These are phyloP conservation scores for Adelphocoris suturalis DNA, from an alignment of 2,888 invertebrate genomes.

Conservation along the genomic window DNA sequence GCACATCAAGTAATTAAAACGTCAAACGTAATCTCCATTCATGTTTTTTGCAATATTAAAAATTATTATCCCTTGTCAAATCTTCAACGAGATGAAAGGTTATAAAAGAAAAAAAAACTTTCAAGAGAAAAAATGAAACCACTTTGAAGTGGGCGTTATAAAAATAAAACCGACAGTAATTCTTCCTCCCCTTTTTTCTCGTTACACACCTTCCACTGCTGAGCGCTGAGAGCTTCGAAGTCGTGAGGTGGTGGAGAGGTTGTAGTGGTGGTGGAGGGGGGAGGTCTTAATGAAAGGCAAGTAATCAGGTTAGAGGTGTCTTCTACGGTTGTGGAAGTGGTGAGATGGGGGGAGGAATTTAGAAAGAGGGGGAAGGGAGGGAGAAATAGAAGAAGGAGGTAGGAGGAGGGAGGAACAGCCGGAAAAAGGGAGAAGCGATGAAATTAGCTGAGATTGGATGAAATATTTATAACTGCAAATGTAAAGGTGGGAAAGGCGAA, in stretches of 20 bases:
- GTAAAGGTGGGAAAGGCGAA: constrained; percentile 73
- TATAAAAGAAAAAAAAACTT: too few relatives aligned
- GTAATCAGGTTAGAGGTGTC: constrained; percentile 71
- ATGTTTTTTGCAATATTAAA: too few relatives aligned
- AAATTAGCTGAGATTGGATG: constrained; percentile 73
- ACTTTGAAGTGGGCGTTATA: neutral
- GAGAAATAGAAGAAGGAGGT: neutral
- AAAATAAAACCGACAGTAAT: constrained; percentile 3
- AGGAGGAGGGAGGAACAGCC: constrained; percentile 12
- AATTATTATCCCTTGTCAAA: too few relatives aligned
- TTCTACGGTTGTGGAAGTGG: constrained; percentile 1
- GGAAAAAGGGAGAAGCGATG: constrained; percentile 69
- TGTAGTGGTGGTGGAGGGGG: neutral
- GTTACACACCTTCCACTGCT: constrained; percentile 18
- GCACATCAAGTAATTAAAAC: too few relatives aligned
- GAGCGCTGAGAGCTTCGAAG: constrained; percentile 27
- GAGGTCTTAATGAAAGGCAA: constrained; percentile 71
- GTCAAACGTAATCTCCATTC: too few relatives aligned
- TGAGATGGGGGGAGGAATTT: neutral
- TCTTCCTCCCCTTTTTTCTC: constrained; percentile 17
- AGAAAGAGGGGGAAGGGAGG: neutral
- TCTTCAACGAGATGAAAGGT: too few relatives aligned
- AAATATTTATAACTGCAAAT: constrained; percentile 75
- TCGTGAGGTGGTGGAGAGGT: neutral
- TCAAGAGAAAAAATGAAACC: neutral